Conservation (phyloP, 1,140 invertebrate species). For the Drosophila kanapiae region DNA sequence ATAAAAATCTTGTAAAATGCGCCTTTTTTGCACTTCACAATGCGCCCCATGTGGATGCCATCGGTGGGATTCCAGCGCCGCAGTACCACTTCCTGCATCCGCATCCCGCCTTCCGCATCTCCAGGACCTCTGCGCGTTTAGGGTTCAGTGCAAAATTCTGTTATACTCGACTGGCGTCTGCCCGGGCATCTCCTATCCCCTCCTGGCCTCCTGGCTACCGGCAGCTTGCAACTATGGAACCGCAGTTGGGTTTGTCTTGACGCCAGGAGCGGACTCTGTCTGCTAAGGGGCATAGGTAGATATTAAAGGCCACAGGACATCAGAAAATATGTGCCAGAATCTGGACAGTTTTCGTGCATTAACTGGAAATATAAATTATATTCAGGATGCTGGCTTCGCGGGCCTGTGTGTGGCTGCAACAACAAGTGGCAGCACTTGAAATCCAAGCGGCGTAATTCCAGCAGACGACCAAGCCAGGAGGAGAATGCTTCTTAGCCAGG, state of each 20-base stretch:
- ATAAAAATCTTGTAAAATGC: conserved; percentile 84
- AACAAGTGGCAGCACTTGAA: conserved; percentile 74
- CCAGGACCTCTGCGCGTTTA: conserved; percentile 38
- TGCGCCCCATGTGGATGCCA: conserved; percentile 56
- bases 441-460: conserved; percentile 69
- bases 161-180: conserved; percentile 61
- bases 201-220: neutral
- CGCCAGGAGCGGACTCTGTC: conserved; percentile 27
- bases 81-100: conserved; percentile 4
- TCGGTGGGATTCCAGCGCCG: conserved; percentile 11
- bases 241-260: conserved; percentile 11
- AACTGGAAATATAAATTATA: too few species aligned
- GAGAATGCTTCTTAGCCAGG: conserved; percentile 67
- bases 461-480: conserved; percentile 41
- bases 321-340: too few species aligned
- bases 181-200: neutral
- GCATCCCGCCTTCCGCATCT: neutral
- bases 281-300: neutral
- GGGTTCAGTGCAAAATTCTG: conserved; percentile 78
- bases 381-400: too few species aligned
- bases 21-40: conserved; percentile 80
- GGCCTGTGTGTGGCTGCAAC: conserved; percentile 29
- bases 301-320: too few species aligned
- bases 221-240: conserved; percentile 53
- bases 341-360: too few species aligned